Percentiles rank a stretch among this genome's conserved stretches.
Evolutionary conservation across 2,888 invertebrate genomes (phyloP).

Genomic region (Brachylomia viminalis): DNA sequence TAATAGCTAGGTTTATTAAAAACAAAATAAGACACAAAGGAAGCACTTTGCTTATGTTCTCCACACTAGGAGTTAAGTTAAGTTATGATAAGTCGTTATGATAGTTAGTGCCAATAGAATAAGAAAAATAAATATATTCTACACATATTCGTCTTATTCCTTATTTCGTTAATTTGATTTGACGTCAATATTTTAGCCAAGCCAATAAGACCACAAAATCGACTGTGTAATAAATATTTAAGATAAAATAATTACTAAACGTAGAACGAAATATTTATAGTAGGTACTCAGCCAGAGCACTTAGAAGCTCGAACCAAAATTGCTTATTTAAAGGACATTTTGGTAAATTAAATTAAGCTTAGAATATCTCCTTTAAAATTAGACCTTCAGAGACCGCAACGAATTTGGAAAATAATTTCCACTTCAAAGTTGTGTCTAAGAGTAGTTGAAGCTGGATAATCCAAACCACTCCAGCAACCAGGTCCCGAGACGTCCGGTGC

Average conservation of each 20-base stretch:
- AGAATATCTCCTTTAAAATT: conserved; percentile 26
- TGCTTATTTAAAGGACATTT: conserved; percentile 32
- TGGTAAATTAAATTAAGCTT: conserved; percentile 22
- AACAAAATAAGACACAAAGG: too few relatives aligned
- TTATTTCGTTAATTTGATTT: not conserved
- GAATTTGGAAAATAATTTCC: conserved; percentile 45
- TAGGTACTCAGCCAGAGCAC: conserved; percentile 5
- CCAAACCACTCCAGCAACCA: conserved; percentile 27
- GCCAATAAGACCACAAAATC: not conserved
- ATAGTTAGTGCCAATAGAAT: not conserved
- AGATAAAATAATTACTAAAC: conserved; percentile 10
- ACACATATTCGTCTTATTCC: not conserved
- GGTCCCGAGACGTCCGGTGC: conserved; percentile 63
- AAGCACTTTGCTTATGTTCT: too few relatives aligned
- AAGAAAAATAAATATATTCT: not conserved
- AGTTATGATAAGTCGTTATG: too few relatives aligned
- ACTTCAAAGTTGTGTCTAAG: conserved; percentile 49
- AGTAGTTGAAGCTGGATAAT: conserved; percentile 33
- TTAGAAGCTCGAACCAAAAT: conserved; percentile 21
- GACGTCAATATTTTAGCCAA: not conserved
- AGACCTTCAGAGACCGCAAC: conserved; percentile 14
- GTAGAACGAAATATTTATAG: conserved; percentile 3
- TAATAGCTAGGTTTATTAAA: too few relatives aligned
- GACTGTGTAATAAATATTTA: conserved; percentile 11
- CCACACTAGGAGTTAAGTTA: not conserved